A percentile compares a stretch with the other conserved stretches of the same genome.
These are phyloP conservation scores for Meriones unguiculatus DNA, from an alignment of 2,113 vertebrate genomes.

Conservation along the genomic window DNA sequence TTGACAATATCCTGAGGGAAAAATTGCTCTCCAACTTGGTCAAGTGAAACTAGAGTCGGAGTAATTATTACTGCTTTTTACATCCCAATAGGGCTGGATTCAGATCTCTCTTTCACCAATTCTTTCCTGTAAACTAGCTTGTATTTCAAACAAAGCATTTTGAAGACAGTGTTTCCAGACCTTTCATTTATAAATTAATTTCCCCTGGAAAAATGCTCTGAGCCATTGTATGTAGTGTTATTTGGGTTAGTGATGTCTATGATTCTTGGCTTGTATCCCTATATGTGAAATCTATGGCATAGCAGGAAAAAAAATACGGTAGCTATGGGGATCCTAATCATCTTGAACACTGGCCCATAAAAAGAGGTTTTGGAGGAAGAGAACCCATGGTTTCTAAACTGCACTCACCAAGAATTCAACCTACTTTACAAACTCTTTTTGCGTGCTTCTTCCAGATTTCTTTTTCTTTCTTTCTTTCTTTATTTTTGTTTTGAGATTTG, in stretches of 20 bases:
- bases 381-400: neutral
- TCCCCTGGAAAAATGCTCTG: neutral
- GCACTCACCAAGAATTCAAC: neutral
- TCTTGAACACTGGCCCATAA: neutral
- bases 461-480: neutral
- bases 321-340: neutral
- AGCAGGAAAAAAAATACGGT: neutral
- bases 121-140: neutral
- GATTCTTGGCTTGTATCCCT: neutral
- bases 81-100: neutral
- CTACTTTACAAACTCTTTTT: neutral
- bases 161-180: neutral
- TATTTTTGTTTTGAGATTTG: too few relatives aligned
- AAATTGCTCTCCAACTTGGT: neutral
- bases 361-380: neutral
- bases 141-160: neutral
- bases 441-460: neutral
- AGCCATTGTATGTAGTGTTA: too few relatives aligned
- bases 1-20: neutral
- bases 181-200: neutral
- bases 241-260: neutral
- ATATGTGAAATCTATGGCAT: neutral
- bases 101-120: neutral
- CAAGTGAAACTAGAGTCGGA: neutral
- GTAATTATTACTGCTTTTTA: conserved; percentile 12